Evolutionary conservation across 2,888 invertebrate species (phyloP).

Genomic region (Callyntrura sp.): DNA sequence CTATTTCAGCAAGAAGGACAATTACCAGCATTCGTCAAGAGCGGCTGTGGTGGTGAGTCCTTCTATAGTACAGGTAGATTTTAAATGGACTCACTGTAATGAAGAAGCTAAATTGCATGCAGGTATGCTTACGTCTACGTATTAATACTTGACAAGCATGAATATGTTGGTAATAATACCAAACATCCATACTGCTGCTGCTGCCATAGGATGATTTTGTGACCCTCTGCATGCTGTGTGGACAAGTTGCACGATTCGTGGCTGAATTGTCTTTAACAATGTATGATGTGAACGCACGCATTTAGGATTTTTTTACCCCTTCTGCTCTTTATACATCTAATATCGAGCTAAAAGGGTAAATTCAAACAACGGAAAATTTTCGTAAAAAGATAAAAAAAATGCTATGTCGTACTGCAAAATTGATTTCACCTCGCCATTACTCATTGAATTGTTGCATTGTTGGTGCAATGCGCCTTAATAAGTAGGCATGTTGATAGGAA

Average conservation of each 20-base stretch:
- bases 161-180: neutral
- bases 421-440: neutral
- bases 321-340: neutral
- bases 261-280: slow-evolving; percentile 44
- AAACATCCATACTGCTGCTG: too few species aligned
- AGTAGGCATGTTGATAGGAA: neutral
- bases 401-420: neutral
- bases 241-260: neutral
- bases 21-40: neutral
- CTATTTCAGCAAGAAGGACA: neutral
- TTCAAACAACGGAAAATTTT: slow-evolving; percentile 7
- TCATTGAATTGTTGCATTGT: slow-evolving; percentile 33
- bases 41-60: too few species aligned
- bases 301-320: neutral
- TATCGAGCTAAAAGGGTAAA: slow-evolving; percentile 24
- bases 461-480: neutral
- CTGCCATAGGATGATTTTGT: too few species aligned
- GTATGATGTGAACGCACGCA: slow-evolving; percentile 17
- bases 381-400: slow-evolving; percentile 9
- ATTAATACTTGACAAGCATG: neutral
- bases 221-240: neutral
- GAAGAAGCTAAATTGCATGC: slow-evolving; percentile 16
- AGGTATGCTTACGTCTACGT: neutral
- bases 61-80: slow-evolving; percentile 1
- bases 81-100: slow-evolving; percentile 25